These are phyloP conservation scores for Ganaspis sp. DNA, from an alignment of 1,140 invertebrate genomes.

Conservation along the genomic window DNA sequence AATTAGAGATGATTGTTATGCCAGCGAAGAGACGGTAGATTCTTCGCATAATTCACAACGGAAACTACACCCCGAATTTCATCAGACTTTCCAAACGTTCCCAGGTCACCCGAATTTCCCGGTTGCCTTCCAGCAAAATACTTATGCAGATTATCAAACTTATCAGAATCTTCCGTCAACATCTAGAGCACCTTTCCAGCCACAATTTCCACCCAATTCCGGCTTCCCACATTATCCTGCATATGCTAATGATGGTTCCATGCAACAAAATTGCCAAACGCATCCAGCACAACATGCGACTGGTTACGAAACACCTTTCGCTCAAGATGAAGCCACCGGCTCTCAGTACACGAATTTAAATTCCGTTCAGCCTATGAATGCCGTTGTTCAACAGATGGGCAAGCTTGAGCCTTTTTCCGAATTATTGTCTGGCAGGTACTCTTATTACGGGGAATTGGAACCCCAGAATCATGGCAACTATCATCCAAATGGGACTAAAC, in stretches of 20 bases:
- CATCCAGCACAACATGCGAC: constrained; percentile 51
- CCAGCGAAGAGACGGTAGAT: constrained; percentile 76
- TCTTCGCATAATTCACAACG: constrained; percentile 65
- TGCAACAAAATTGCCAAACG: constrained; percentile 45
- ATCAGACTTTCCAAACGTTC: constrained; percentile 69
- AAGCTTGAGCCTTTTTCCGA: constrained; percentile 85
- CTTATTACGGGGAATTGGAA: constrained; percentile 73
- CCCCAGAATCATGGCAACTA: constrained; percentile 53
- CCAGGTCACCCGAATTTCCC: constrained; percentile 39
- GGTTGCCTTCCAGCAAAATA: constrained; percentile 56
- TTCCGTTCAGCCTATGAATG: constrained; percentile 71
- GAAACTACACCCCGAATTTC: constrained; percentile 69
- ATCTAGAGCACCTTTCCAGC: constrained; percentile 67
- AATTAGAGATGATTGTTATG: constrained; percentile 82
- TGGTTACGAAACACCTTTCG: constrained; percentile 65
- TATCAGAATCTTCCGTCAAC: constrained; percentile 70
- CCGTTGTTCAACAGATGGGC: constrained; percentile 76
- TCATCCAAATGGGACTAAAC: constrained; percentile 47
- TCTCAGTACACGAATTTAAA: constrained; percentile 75
- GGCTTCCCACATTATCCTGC: constrained; percentile 67
- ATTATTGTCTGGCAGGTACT: constrained; percentile 79
- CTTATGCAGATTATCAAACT: constrained; percentile 56
- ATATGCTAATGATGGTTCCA: constrained; percentile 41
- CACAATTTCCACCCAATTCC: constrained; percentile 61
- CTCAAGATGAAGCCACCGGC: constrained; percentile 66